Percentiles rank a stretch among this genome's conserved stretches.
phyloP scores from a whole-genome alignment of 2,113 vertebrate species.

The Tragelaphus imberbis region DNA sequence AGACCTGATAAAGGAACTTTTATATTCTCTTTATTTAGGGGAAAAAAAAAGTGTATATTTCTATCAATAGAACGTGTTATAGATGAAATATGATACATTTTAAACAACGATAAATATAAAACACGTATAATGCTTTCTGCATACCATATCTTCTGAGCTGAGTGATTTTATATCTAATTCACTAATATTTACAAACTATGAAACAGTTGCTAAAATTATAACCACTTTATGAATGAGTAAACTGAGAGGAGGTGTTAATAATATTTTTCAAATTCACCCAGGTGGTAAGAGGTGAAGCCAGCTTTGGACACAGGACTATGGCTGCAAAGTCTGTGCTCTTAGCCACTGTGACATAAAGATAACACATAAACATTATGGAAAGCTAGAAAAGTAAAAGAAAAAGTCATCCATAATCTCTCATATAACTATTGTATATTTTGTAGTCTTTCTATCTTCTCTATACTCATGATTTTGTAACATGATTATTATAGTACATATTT shows the following conservation, averaged over 20 bases:
- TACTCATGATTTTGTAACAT: background rate
- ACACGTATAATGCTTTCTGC: background rate
- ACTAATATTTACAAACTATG: background rate
- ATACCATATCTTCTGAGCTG: background rate
- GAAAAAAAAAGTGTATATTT: background rate
- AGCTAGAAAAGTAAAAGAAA: background rate
- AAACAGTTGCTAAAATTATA: background rate
- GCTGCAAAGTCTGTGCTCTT: background rate
- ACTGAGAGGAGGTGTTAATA: background rate
- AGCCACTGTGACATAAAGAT: background rate
- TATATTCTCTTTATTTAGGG: background rate
- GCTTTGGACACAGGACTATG: background rate
- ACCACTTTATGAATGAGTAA: background rate
- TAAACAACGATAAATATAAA: background rate
- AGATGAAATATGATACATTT: background rate
- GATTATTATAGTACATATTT: background rate
- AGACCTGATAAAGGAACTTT: background rate
- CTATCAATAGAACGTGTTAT: background rate
- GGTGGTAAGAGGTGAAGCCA: background rate
- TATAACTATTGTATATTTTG: background rate
- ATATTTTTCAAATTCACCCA: background rate
- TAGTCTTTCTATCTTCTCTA: background rate
- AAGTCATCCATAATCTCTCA: background rate
- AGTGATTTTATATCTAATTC: background rate
- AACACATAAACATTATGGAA: background rate